Conservation (phyloP, 2,113 vertebrate species). For the Murina feae region DNA sequence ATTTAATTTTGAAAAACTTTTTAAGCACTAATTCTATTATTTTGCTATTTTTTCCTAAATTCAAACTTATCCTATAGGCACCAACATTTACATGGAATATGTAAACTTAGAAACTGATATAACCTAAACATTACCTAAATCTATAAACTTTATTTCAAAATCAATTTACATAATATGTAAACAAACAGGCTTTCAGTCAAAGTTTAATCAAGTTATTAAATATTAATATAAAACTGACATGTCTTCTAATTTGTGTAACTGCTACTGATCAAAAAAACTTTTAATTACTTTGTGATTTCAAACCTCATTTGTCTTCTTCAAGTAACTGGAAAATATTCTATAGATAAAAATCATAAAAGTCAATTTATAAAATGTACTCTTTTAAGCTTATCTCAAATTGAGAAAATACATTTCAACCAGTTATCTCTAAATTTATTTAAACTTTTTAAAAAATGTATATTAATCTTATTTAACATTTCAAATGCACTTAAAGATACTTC, state of each 20-base stretch:
- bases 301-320: slow-evolving; percentile 53
- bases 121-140: slow-evolving; percentile 63
- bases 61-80: neutral
- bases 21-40: neutral
- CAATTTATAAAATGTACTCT: slow-evolving; percentile 33
- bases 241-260: slow-evolving; percentile 61
- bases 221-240: slow-evolving; percentile 68
- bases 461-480: slow-evolving; percentile 24
- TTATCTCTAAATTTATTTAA: slow-evolving; percentile 9
- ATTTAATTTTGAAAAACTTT: neutral
- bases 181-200: slow-evolving; percentile 68
- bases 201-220: slow-evolving; percentile 72
- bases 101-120: slow-evolving; percentile 45
- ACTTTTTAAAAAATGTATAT: slow-evolving; percentile 1
- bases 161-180: slow-evolving; percentile 66
- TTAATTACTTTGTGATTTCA: slow-evolving; percentile 60
- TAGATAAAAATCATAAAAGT: slow-evolving; percentile 42
- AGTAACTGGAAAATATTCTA: slow-evolving; percentile 40
- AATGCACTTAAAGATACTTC: neutral
- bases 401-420: slow-evolving; percentile 25
- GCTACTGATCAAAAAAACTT: slow-evolving; percentile 58
- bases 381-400: slow-evolving; percentile 18
- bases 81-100: slow-evolving; percentile 12
- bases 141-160: slow-evolving; percentile 63
- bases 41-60: slow-evolving; percentile 32